Base-by-base conservation (phyloP, 2,113 vertebrate genomes). In the Dasypus novemcinctus region DNA sequence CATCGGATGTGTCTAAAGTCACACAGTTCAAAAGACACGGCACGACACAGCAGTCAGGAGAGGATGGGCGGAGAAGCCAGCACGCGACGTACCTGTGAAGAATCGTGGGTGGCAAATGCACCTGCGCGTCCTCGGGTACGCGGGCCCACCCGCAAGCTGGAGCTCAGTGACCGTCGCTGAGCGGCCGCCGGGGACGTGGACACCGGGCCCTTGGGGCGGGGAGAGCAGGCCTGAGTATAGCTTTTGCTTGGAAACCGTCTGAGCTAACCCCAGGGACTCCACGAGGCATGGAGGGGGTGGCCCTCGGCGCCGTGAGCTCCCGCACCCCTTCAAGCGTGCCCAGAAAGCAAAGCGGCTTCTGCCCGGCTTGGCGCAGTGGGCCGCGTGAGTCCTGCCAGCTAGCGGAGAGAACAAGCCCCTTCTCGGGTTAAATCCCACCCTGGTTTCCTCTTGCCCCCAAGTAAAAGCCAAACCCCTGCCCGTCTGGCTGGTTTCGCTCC, bases 81-180 rank as follows among this genome's bases (percentile, higher is more conserved):
- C 3, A 68, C 52, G 49, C 36, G 11, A 46, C 27, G 52, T 49
- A 64, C 4, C 54, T 36, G 31, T 12, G 17, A 38, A 54, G 12
- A 33, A 20, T 57, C 81, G 46, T 41, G 46, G 14, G 31, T 46
- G 78, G 38, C 61, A 87, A 64, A 78, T 57, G 61, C 31, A 29
- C 5, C 4, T 17, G 18, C 4, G 0, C n/a, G 25, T 9, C 17
- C 38, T 57, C 4, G 1, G 21, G 18, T 5, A n/a, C 2, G 7
- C 5, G 33, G 38, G 54, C 27, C n/a, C 15, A n/a, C 68, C 72
- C 1, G 4, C 21, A 38, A 87, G 46, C 13, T 23, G 38, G 27
- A 3, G 46, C 49, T 59, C 3, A 4, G 54, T 46, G 17, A 49
- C 25, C 3, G 7, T 33, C 17, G 14, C 38, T 83, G 23, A 5